Evolutionary conservation across 2,888 invertebrate species (phyloP).

Genomic region (Latrodectus elegans): DNA sequence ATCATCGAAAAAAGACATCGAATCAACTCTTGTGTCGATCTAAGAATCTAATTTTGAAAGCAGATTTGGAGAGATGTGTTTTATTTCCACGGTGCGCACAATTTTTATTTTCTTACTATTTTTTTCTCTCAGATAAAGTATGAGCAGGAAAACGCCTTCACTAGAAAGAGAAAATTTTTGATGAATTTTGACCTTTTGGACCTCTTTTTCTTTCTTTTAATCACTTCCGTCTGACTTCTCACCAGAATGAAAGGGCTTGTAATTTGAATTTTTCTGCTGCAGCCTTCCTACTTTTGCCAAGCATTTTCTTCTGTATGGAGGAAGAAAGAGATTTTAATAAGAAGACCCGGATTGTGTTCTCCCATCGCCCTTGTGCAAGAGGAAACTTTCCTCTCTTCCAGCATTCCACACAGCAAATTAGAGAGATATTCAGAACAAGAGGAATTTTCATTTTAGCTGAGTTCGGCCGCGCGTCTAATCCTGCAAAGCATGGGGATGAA

Average conservation of each 20-base stretch:
- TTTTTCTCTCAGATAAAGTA: background rate
- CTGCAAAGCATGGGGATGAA: constrained; percentile 21
- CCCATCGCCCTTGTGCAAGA: constrained; percentile 26
- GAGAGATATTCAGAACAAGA: constrained; percentile 13
- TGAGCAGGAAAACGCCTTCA: background rate
- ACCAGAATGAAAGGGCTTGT: background rate
- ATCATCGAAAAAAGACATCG: constrained; percentile 8
- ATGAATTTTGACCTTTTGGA: constrained; percentile 6
- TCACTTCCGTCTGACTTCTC: constrained; percentile 35
- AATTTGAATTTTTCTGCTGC: constrained; percentile 7
- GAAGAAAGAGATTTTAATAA: constrained; percentile 36
- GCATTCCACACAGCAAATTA: constrained; percentile 39
- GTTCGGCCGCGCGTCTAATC: constrained; percentile 45
- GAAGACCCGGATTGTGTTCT: background rate
- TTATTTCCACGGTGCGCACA: background rate
- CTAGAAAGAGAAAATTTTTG: constrained; percentile 21
- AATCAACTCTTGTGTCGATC: constrained; percentile 5
- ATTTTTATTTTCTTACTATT: background rate
- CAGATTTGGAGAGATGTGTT: constrained; percentile 7
- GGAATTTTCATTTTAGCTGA: constrained; percentile 51
- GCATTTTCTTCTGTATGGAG: constrained; percentile 6
- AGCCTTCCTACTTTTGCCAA: constrained; percentile 19
- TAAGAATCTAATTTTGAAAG: constrained; percentile 27
- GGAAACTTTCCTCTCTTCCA: constrained; percentile 20
- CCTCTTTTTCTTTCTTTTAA: constrained; percentile 16